phyloP scores from a whole-genome alignment of 2,797 vertebrate species.

The Etheostoma nigrum region DNA sequence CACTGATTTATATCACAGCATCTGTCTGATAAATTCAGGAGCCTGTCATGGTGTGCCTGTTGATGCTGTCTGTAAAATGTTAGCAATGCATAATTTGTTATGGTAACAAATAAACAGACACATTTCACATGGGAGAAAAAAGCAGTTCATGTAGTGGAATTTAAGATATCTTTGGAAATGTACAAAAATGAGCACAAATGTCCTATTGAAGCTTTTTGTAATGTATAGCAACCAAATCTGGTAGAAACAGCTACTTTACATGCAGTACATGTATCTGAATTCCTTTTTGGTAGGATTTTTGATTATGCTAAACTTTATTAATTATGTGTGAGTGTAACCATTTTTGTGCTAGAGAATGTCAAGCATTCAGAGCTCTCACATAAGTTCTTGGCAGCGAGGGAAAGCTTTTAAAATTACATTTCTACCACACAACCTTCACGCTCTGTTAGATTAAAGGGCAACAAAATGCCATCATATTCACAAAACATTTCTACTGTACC shows the following conservation, averaged over 20 bases:
- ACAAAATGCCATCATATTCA: slow-evolving; percentile 16
- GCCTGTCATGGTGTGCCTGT: slow-evolving; percentile 24
- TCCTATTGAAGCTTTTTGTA: not conserved
- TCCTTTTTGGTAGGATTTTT: not conserved
- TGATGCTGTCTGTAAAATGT: slow-evolving; percentile 21
- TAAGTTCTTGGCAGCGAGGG: slow-evolving; percentile 30
- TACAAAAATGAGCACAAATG: not conserved
- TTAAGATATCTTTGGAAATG: not conserved
- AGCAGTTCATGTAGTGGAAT: too few species aligned
- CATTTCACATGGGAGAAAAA: slow-evolving; percentile 22
- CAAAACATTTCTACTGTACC: slow-evolving; percentile 12
- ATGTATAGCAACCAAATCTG: not conserved
- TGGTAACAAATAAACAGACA: slow-evolving; percentile 6
- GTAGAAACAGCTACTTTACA: not conserved
- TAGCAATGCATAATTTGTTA: slow-evolving; percentile 23
- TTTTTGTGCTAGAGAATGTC: slow-evolving; percentile 19
- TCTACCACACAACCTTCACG: not conserved
- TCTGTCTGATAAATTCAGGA: slow-evolving; percentile 26
- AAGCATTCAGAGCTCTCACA: not conserved
- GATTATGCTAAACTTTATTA: slow-evolving; percentile 9
- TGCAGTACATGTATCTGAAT: not conserved
- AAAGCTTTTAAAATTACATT: slow-evolving; percentile 29
- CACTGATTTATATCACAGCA: slow-evolving; percentile 28
- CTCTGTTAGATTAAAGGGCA: slow-evolving; percentile 15
- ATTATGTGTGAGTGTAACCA: slow-evolving; percentile 12